phyloP scores from a whole-genome alignment of 2,113 vertebrate genomes.

The Entosphenus tridentatus region DNA sequence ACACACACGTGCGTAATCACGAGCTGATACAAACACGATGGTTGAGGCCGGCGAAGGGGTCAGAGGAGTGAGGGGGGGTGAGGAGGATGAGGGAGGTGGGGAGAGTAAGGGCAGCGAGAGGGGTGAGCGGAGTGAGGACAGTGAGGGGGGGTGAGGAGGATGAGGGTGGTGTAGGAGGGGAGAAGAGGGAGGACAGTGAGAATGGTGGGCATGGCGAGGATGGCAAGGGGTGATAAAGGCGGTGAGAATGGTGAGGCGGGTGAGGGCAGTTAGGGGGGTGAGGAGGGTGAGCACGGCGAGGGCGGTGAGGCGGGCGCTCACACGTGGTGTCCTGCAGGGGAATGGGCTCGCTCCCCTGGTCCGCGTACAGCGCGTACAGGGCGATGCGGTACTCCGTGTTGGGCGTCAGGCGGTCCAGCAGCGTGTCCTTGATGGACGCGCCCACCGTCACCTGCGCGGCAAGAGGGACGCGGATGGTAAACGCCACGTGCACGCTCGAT shows the following conservation, averaged over 20 bases:
- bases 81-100: not conserved
- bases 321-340: not conserved
- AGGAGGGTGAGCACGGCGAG: too few relatives aligned
- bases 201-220: not conserved
- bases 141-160: not conserved
- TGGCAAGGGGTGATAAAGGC: not conserved
- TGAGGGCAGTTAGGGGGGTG: too few relatives aligned
- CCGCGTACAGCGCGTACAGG: not conserved
- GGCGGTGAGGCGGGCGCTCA: not conserved
- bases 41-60: not conserved
- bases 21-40: too few relatives aligned
- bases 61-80: not conserved
- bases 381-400: conserved; percentile 2
- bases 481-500: too few relatives aligned
- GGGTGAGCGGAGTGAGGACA: not conserved
- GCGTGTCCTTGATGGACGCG: not conserved
- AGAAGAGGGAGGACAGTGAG: not conserved
- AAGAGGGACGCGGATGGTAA: too few relatives aligned
- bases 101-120: not conserved
- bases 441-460: conserved; percentile 1
- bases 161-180: not conserved
- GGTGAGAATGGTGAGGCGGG: too few relatives aligned
- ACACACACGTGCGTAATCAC: too few relatives aligned
- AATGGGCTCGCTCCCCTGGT: not conserved
- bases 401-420: not conserved